phyloP scores from a whole-genome alignment of 2,797 vertebrate species.

The Phalloptychus januarius region DNA sequence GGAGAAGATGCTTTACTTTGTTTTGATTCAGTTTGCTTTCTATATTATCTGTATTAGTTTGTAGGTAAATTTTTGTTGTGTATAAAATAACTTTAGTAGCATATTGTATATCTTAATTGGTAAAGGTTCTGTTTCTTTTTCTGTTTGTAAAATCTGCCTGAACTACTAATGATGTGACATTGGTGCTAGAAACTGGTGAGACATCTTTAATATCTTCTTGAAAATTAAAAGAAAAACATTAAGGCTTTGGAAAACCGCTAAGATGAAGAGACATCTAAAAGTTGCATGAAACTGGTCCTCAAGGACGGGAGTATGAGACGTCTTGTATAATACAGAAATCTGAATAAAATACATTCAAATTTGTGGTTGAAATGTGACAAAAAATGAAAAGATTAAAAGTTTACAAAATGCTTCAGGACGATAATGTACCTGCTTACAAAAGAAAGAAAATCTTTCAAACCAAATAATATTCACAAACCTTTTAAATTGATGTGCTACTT shows the following conservation, averaged over 20 bases:
- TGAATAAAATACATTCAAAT: not conserved
- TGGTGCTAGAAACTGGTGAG: not conserved
- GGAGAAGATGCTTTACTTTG: not conserved
- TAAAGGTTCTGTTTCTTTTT: not conserved
- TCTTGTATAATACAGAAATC: not conserved
- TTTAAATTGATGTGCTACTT: not conserved
- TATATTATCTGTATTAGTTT: not conserved
- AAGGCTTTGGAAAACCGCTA: not conserved
- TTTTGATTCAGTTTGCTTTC: not conserved
- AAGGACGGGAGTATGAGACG: not conserved
- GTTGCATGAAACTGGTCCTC: not conserved
- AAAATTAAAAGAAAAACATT: not conserved
- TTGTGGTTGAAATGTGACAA: not conserved
- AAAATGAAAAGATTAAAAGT: not conserved
- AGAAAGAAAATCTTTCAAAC: not conserved
- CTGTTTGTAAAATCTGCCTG: not conserved
- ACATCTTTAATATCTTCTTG: not conserved
- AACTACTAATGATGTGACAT: not conserved
- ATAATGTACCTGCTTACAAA: not conserved
- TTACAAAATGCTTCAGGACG: not conserved
- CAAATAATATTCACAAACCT: not conserved
- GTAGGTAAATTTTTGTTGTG: not conserved
- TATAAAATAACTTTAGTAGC: not conserved
- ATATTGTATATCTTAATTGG: not conserved
- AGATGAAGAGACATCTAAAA: not conserved